Evolutionary conservation across 2,113 vertebrate genomes (phyloP).

Genomic region (Larimichthys crocea): DNA sequence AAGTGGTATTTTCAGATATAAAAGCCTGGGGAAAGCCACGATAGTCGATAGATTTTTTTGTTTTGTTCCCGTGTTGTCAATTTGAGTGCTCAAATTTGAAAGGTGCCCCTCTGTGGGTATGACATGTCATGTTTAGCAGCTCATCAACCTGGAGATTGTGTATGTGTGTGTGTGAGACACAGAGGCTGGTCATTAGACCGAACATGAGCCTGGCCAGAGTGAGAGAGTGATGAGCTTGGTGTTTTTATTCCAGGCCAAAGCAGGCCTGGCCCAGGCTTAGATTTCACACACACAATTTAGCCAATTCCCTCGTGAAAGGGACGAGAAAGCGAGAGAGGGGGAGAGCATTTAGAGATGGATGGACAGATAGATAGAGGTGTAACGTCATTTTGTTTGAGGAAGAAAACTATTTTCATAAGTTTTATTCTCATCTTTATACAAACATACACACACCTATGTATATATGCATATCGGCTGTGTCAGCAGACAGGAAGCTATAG

Average conservation of each 20-base stretch:
- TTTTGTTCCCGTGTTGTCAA: slow-evolving; percentile 23
- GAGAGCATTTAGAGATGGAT: slow-evolving; percentile 26
- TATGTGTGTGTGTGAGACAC: slow-evolving; percentile 8
- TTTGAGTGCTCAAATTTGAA: slow-evolving; percentile 23
- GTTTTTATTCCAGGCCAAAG: slow-evolving; percentile 49
- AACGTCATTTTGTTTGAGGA: slow-evolving; percentile 21
- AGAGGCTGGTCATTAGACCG: slow-evolving; percentile 31
- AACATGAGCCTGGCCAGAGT: slow-evolving; percentile 55
- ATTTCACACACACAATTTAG: slow-evolving; percentile 63
- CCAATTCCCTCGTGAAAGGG: slow-evolving; percentile 37
- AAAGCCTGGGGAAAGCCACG: not conserved
- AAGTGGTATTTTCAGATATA: slow-evolving; percentile 2
- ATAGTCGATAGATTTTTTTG: not conserved
- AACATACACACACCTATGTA: not conserved
- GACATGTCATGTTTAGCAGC: slow-evolving; percentile 37
- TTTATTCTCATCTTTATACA: not conserved
- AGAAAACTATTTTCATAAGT: slow-evolving; percentile 7
- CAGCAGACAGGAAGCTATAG: slow-evolving; percentile 71
- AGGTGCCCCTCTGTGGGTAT: slow-evolving; percentile 11
- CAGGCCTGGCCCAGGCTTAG: slow-evolving; percentile 53
- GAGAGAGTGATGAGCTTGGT: slow-evolving; percentile 62
- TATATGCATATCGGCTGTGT: slow-evolving; percentile 47
- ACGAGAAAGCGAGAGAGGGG: slow-evolving; percentile 8
- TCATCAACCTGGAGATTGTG: slow-evolving; percentile 6
- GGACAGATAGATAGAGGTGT: slow-evolving; percentile 11